Percentiles rank a stretch among this genome's conserved stretches.
Evolutionary conservation across 2,888 invertebrate species (phyloP).

Genomic region (Tipula lateralis): DNA sequence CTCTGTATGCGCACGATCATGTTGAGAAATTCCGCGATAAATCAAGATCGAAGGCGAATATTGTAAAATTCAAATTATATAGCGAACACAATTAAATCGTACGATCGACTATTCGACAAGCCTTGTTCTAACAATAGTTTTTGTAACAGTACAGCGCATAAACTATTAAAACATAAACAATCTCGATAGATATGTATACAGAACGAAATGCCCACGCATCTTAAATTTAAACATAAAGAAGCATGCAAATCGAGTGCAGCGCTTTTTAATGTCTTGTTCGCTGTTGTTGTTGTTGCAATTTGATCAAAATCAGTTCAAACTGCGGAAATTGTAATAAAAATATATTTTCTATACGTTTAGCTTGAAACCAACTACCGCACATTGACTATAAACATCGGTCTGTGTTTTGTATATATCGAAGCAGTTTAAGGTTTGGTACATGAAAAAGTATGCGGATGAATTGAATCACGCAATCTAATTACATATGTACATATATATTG

Average conservation of each 20-base stretch:
- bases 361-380: constrained; percentile 19
- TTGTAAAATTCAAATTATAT: constrained; percentile 4
- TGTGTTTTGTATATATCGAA: background rate
- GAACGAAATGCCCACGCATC: background rate
- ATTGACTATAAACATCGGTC: background rate
- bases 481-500: background rate
- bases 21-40: background rate
- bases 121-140: background rate
- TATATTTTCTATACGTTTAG: background rate
- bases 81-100: background rate
- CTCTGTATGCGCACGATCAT: background rate
- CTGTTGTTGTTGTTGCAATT: background rate
- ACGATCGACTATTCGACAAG: background rate
- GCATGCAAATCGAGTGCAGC: background rate
- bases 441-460: background rate
- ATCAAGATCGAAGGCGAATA: background rate
- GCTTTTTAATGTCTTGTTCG: background rate
- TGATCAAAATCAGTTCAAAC: background rate
- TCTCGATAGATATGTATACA: background rate
- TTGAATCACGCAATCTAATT: background rate
- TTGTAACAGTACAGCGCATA: background rate
- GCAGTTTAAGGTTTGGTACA: background rate
- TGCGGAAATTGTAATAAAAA: background rate
- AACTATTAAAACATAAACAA: background rate
- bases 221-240: background rate